Evolutionary conservation across 2,797 vertebrate species (phyloP), one percentile per base, ranked within the genome.

Genomic region (Galaxias olidus): DNA sequence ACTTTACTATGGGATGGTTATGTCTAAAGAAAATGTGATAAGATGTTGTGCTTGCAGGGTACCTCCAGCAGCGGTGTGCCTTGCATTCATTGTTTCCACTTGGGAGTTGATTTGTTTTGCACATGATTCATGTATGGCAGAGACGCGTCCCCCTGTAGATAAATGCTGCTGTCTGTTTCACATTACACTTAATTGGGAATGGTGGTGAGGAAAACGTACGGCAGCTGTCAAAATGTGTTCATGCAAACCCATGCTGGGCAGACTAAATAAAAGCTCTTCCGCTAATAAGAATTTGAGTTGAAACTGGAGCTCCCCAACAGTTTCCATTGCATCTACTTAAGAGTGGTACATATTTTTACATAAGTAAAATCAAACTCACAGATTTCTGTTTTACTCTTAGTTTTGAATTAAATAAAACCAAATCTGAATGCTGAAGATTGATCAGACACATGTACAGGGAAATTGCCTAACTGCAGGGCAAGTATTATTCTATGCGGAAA

Each of bases 111-210:
- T 63, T 73, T 61, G 49, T 66, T 74, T 83, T 81, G n/a, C 66
- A 69, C 70, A 53, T 64, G 66, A 47, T 59, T 83, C 48, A 72
- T 78, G 74, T 17, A 17, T 14, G 13, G 59, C 8, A 55, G 17
- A n/a, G 57, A 71, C 68, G 74, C 45, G 71, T 73, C 69, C 72
- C 72, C 53, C 51, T 61, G 54, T 74, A 49, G 70, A 71, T 57
- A 59, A 81, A 71, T 73, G 53, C 14, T 8, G 12, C 63, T 1
- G 75, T 72, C 78, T 82, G 82, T 71, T 80, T 75, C 74, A 80
- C 61, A 72, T 82, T 81, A 76, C 47, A 41, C 61, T 80, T 78
- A 61, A 78, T 72, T 77, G 80, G 66, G 65, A 61, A 74, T 69
- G 77, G 62, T 72, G 72, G 68, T 66, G 48, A 42, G 65, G 61